phyloP scores from a whole-genome alignment of 1,140 invertebrate genomes.

The Nylanderia fulva region DNA sequence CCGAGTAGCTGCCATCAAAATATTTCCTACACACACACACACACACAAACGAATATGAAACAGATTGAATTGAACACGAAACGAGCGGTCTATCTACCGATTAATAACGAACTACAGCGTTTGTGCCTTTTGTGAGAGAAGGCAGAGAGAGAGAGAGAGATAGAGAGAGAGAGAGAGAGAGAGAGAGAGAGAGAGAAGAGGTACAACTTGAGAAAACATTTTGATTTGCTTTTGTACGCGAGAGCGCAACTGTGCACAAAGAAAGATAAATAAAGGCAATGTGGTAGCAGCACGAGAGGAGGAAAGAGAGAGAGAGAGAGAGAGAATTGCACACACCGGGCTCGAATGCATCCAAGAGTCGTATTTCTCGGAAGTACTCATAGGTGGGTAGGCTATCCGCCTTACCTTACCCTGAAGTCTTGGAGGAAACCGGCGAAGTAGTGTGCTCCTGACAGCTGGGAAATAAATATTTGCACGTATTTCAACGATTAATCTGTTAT shows the following conservation, averaged over 20 bases:
- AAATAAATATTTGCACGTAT: constrained; percentile 80
- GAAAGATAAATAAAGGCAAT: constrained; percentile 68
- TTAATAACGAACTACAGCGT: constrained; percentile 26
- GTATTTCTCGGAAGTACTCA: constrained; percentile 71
- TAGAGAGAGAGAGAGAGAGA: too few relatives aligned
- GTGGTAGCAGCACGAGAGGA: constrained; percentile 4
- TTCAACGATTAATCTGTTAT: constrained; percentile 78
- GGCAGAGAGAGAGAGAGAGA: too few relatives aligned
- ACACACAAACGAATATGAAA: neutral
- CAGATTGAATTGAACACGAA: constrained; percentile 24
- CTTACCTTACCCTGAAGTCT: constrained; percentile 25
- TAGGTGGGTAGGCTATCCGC: constrained; percentile 58
- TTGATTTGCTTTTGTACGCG: constrained; percentile 64
- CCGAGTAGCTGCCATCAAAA: neutral
- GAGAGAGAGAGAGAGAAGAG: too few relatives aligned
- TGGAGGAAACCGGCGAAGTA: constrained; percentile 58
- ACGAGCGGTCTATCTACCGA: constrained; percentile 20
- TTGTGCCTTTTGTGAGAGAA: constrained; percentile 4
- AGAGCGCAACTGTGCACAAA: constrained; percentile 37
- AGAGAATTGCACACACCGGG: constrained; percentile 9
- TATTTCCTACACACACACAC: neutral
- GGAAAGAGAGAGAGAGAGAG: too few relatives aligned
- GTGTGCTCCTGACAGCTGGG: constrained; percentile 74
- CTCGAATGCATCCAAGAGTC: constrained; percentile 66
- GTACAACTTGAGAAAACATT: constrained; percentile 59